phyloP scores from a whole-genome alignment of 2,113 vertebrate species.

The Steatornis caripensis region DNA sequence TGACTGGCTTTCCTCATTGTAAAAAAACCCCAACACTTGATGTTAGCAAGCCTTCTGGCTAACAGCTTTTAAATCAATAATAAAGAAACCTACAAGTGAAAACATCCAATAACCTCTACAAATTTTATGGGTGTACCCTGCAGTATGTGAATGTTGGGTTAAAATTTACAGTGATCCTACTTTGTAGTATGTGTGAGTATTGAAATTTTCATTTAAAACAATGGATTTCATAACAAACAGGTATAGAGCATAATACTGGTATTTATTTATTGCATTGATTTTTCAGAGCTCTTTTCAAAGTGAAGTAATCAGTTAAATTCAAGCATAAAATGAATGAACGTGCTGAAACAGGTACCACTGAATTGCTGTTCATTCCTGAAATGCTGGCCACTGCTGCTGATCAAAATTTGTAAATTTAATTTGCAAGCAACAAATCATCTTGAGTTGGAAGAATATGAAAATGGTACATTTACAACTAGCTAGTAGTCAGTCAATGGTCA shows the following conservation, averaged over 20 bases:
- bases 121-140: neutral
- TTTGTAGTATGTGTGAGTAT: neutral
- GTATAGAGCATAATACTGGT: neutral
- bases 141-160: neutral
- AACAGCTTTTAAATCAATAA: constrained; percentile 16
- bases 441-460: neutral
- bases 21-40: neutral
- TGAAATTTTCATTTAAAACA: constrained; percentile 29
- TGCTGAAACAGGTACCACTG: neutral
- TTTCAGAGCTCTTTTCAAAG: constrained; percentile 2
- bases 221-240: neutral
- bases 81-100: neutral
- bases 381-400: neutral
- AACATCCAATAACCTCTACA: constrained; percentile 3
- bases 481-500: neutral
- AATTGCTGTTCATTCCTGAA: neutral
- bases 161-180: constrained; percentile 12
- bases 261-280: constrained; percentile 21
- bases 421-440: neutral
- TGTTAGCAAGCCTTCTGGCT: neutral
- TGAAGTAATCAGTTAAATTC: neutral
- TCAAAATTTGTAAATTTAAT: neutral
- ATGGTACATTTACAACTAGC: neutral
- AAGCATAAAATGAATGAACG: neutral
- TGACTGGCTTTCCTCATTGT: neutral